Base-by-base conservation (phyloP, 2,113 vertebrate genomes). In the Calypte anna region DNA sequence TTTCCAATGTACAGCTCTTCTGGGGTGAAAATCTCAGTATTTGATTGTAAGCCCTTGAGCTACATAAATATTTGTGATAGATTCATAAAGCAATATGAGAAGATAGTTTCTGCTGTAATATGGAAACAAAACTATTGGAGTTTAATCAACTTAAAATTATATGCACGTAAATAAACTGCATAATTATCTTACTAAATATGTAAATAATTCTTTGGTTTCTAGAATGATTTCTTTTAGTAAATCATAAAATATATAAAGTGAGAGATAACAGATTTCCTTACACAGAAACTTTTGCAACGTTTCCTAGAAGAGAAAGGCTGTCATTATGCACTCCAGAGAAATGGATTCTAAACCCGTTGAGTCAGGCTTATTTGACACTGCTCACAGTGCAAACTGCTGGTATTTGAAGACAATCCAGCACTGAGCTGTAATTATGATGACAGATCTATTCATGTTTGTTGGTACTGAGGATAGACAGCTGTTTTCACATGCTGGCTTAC, bases 381-480 rank as follows among this genome's bases (percentile, higher is more conserved):
- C 67, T 91, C 70, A 73, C 81, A 80, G 89, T 94, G 89, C 89
- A 95, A 87, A 48, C 82, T 96, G 94, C 5, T 94, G 82, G 85
- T 91, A 77, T 90, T 95, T 96, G 87, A 96, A 96, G 93, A 53
- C 28, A 96, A 95, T 96, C 93, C 93, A 96, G 93, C 91, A 93
- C 84, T 93, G 93, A 94, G 88, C 86, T 95, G 90, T 94, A 95
- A 94, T 95, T 95, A 90, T 67, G 94, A 89, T 96, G 94, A 95
- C 84, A 95, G 78, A 90, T 97, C 91, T 91, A 93, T 92, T 95
- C 84, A 2, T 92, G 64, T 93, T 94, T 94, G 96, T 91, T 96
- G 95, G 53, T 93, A 87, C 87, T 96, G 90, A 93, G 91, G 91
- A 96, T 90, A 95, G 95, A 88, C 93, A 96, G 94, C 93, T 96